A percentile compares a stretch with the other conserved stretches of the same genome.
Evolutionary conservation across 1,140 invertebrate species (phyloP).

Genomic region (Drosophila nannoptera): DNA sequence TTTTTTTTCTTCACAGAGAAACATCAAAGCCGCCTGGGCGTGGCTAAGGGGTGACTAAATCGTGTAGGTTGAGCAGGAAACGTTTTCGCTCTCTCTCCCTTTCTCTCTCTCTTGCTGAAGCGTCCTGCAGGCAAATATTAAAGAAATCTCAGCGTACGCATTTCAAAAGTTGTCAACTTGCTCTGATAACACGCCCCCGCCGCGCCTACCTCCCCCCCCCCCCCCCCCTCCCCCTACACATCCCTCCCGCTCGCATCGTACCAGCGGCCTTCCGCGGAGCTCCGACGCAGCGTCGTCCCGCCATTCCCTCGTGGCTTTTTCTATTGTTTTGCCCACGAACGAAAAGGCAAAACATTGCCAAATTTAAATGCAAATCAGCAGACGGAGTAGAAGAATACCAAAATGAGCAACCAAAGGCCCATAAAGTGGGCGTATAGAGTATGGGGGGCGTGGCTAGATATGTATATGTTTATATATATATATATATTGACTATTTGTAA

Average conservation of each 20-base stretch:
- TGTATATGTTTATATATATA: neutral
- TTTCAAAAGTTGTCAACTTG: slow-evolving; percentile 75
- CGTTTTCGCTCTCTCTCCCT: slow-evolving; percentile 6
- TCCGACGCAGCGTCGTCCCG: neutral
- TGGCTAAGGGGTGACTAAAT: slow-evolving; percentile 8
- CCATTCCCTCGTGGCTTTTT: slow-evolving; percentile 9
- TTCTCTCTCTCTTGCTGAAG: slow-evolving; percentile 40
- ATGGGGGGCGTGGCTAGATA: too few species aligned
- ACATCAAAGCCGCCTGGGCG: slow-evolving; percentile 57
- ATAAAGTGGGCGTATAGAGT: neutral
- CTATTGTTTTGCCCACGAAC: slow-evolving; percentile 62
- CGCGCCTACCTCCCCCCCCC: neutral
- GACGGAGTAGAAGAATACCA: slow-evolving; percentile 52
- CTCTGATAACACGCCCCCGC: slow-evolving; percentile 55
- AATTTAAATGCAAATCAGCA: slow-evolving; percentile 77
- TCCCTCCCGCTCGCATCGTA: neutral
- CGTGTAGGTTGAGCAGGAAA: neutral
- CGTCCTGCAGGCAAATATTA: slow-evolving; percentile 70
- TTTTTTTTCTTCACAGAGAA: slow-evolving; percentile 34
- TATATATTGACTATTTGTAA: slow-evolving; percentile 64
- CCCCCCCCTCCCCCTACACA: neutral
- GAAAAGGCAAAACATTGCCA: slow-evolving; percentile 76
- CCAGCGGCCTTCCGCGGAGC: too few species aligned
- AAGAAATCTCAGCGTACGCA: slow-evolving; percentile 72
- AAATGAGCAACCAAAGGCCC: slow-evolving; percentile 6